Conservation (phyloP, 2,113 vertebrate species). For the Campylorhamphus procurvoides region DNA sequence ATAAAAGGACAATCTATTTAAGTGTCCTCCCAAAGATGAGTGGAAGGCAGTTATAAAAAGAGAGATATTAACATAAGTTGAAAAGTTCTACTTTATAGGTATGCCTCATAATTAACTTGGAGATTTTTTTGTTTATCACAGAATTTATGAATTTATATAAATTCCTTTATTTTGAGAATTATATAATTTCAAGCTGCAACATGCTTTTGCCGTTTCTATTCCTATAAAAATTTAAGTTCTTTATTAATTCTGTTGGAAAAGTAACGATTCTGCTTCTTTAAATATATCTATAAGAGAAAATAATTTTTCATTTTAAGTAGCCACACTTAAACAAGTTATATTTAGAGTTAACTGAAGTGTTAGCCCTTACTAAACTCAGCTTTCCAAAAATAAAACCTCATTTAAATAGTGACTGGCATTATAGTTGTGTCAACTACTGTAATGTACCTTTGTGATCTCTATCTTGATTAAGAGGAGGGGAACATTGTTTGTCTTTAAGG, state of each 20-base stretch:
- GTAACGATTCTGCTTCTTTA: background rate
- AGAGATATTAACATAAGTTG: background rate
- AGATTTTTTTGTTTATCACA: background rate
- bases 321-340: background rate
- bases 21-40: background rate
- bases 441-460: background rate
- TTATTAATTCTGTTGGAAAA: background rate
- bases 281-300: background rate
- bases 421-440: background rate
- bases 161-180: background rate
- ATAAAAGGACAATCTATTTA: background rate
- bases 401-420: background rate
- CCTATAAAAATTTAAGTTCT: background rate
- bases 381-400: background rate
- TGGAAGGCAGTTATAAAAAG: background rate
- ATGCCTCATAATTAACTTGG: background rate
- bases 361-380: background rate
- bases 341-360: background rate
- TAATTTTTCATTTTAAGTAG: background rate
- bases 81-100: background rate
- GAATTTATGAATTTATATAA: background rate
- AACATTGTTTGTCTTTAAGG: background rate
- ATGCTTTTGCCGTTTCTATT: background rate
- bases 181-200: background rate
- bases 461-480: rapidly evolving